A percentile compares a stretch with the other conserved stretches of the same genome.
Conservation (phyloP, 2,888 invertebrate species). For the Eilema depressum region DNA sequence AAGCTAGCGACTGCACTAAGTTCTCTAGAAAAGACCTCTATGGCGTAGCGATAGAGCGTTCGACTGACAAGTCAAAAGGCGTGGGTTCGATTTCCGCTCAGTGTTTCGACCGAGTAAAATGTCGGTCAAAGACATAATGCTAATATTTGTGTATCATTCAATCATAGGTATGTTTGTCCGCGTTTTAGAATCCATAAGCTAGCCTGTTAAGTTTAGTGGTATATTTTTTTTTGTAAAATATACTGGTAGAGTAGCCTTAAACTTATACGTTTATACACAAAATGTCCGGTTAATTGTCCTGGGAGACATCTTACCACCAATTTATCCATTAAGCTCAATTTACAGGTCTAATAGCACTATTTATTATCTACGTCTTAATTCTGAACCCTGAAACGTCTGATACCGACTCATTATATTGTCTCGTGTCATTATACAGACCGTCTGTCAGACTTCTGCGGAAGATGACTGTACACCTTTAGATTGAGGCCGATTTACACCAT, state of each 20-base stretch:
- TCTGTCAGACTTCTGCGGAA: neutral
- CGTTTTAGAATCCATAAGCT: too few species aligned
- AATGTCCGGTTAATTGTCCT: conserved; percentile 53
- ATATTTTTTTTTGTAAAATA: neutral
- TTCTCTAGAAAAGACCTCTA: neutral
- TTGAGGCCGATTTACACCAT: neutral
- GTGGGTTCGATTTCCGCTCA: neutral
- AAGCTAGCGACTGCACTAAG: too few species aligned
- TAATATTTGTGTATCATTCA: too few species aligned
- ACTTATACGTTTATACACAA: conserved; percentile 29
- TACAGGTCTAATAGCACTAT: conserved; percentile 59
- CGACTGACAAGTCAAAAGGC: neutral
- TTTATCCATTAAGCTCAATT: conserved; percentile 70
- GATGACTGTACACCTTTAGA: neutral
- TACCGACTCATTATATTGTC: conserved; percentile 25
- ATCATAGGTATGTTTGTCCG: too few species aligned
- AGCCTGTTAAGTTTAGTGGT: too few species aligned
- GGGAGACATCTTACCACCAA: conserved; percentile 59
- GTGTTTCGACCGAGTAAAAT: too few species aligned
- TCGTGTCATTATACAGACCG: neutral
- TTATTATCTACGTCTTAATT: conserved; percentile 53
- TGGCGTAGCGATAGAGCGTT: neutral
- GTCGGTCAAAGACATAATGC: too few species aligned
- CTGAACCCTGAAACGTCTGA: conserved; percentile 40
- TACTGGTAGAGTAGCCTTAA: neutral